Base-by-base conservation (phyloP, 2,797 vertebrate species). In the Pygocentrus nattereri region DNA sequence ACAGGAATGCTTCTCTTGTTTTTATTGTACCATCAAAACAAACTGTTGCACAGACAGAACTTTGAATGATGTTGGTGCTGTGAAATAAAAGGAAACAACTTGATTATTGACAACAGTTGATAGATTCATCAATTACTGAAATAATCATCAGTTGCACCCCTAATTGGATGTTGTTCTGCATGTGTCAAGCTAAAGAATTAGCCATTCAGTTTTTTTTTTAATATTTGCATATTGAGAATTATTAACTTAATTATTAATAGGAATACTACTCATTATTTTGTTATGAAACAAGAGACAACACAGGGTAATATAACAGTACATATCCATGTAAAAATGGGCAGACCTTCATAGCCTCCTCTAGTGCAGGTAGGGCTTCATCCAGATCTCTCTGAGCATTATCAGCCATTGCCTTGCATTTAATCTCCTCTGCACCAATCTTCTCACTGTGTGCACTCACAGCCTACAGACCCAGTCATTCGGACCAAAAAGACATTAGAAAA, bases 331-430 rank as follows among this genome's bases (percentile, higher is more conserved):
- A n/a, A 23, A 0, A 19, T 15, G 19, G 49, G 6, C 19, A 52
- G 74, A 97, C 97, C 96, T 95, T 94, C 95, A 96, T 95, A 83
- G 97, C 96, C 85, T 97, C 96, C 85, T 97, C 94, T 69, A 98
- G 91, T 6, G 96, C 96, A 1, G 96, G 97, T 85, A 98, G 73
- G 1, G 95, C 96, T 88, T 96, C 95, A 21, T 97, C 95, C 71
- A 98, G 91, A 81, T 98, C 97, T 82, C 91, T 95, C 91, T 97
- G 96, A 74, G 97, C 97, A 0, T 95, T 96, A 30, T 96, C 93
- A 15, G 97, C 96, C 92, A 98, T 91, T 0, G 92, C 86, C 83
- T 97, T 95, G 85, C 97, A 98, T 84, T 96, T 94, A 16, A 95
- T 76, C 91, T 97, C 96, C 82, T 98, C 97, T 0, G 94, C 87